Evolutionary conservation across 2,113 vertebrate species (phyloP).

Genomic region (Eulacestoma nigropectus): DNA sequence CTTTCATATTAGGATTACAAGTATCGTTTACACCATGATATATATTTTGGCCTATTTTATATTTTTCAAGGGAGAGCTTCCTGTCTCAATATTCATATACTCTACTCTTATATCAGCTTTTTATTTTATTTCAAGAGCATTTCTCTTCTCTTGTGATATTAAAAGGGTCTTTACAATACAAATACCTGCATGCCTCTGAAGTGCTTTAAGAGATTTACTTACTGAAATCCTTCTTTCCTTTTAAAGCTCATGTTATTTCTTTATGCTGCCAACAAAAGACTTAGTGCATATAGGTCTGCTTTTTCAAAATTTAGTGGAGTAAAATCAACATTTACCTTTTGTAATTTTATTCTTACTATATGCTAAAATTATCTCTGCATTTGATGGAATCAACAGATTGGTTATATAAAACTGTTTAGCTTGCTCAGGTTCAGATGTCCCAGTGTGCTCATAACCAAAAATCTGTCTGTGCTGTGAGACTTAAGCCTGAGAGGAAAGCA

Average conservation of each 20-base stretch:
- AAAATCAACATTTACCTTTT: not conserved
- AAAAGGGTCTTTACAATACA: not conserved
- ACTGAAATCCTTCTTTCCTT: not conserved
- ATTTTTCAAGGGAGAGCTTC: not conserved
- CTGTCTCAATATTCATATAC: not conserved
- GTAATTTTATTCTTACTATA: not conserved
- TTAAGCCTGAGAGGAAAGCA: not conserved
- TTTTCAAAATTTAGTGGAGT: not conserved
- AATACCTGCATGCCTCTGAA: not conserved
- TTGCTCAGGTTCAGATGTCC: not conserved
- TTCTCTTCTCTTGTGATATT: not conserved
- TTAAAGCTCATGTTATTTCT: not conserved
- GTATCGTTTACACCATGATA: not conserved
- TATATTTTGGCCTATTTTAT: not conserved
- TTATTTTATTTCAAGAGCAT: not conserved
- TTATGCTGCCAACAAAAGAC: not conserved
- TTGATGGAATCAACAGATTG: not conserved
- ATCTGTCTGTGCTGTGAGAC: not conserved
- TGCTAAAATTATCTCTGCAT: not conserved
- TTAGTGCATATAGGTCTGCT: not conserved
- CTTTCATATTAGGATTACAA: not conserved
- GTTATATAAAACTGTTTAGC: not conserved
- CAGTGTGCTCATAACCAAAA: not conserved
- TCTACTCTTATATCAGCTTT: not conserved
- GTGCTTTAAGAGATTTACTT: not conserved